These are phyloP conservation scores for Tillus elongatus DNA, from an alignment of 2,888 invertebrate genomes.

Conservation along the genomic window DNA sequence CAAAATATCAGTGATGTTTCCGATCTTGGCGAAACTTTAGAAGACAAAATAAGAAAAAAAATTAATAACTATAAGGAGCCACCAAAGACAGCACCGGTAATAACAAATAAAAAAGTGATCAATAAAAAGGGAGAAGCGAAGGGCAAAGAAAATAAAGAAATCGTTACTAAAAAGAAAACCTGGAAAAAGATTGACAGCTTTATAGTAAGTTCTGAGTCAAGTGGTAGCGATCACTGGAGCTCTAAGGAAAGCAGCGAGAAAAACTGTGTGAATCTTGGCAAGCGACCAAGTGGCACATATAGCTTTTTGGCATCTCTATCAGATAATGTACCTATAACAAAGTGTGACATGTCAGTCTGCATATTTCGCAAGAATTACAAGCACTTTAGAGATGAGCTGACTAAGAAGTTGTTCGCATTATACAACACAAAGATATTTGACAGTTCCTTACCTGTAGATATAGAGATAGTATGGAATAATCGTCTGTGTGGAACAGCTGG, in stretches of 20 bases:
- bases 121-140: neutral
- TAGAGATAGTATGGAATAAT: constrained; percentile 70
- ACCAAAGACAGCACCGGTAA: neutral
- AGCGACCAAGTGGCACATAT: constrained; percentile 29
- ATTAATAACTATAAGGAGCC: constrained; percentile 12
- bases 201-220: too few relatives aligned
- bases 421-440: constrained; percentile 72
- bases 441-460: constrained; percentile 54
- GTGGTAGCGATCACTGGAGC: too few relatives aligned
- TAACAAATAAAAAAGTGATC: neutral
- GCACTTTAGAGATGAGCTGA: constrained; percentile 55
- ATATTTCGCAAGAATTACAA: constrained; percentile 61
- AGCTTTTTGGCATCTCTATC: constrained; percentile 50
- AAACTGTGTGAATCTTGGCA: constrained; percentile 12
- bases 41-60: constrained; percentile 19
- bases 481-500: constrained; percentile 79
- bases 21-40: constrained; percentile 13
- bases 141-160: constrained; percentile 3
- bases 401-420: constrained; percentile 55
- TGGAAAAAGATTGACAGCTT: too few relatives aligned
- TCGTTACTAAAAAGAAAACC: too few relatives aligned
- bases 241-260: constrained; percentile 9
- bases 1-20: constrained; percentile 13
- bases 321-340: constrained; percentile 48
- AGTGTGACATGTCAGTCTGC: constrained; percentile 59